Conservation (phyloP, 2,113 vertebrate species). For the Hypocryptadius cinnamomeus region DNA sequence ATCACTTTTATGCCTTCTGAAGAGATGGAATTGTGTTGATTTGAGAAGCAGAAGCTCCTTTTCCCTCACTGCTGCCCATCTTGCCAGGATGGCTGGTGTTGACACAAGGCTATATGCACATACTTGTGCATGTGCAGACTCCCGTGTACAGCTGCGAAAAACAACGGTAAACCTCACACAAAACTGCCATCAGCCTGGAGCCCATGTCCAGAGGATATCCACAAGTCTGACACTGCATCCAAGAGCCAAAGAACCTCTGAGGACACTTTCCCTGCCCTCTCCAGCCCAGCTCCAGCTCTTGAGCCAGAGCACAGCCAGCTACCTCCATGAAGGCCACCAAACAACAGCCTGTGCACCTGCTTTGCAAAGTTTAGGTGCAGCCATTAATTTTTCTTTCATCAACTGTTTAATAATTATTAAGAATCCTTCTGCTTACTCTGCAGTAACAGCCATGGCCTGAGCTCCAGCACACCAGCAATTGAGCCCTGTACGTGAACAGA, state of each 20-base stretch:
- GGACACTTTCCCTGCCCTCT: background rate
- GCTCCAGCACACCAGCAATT: background rate
- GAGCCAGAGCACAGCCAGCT: background rate
- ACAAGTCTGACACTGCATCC: background rate
- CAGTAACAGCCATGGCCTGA: background rate
- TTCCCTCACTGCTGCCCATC: background rate
- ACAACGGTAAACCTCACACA: background rate
- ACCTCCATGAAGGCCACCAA: background rate
- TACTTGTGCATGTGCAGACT: accelerated
- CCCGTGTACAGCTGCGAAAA: background rate
- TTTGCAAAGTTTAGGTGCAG: background rate
- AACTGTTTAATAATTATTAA: slow-evolving; percentile 25
- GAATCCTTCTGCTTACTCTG: background rate
- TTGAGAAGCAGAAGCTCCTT: background rate
- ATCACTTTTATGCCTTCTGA: background rate
- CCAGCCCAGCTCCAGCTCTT: background rate
- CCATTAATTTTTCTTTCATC: background rate
- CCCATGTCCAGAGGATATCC: background rate
- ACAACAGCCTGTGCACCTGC: background rate
- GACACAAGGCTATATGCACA: background rate
- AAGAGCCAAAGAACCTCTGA: background rate
- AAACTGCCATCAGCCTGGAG: background rate
- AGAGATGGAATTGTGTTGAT: background rate
- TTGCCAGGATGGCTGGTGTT: background rate
- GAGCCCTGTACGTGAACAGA: background rate